These are phyloP conservation scores for Hipposideros larvatus DNA, from an alignment of 2,797 vertebrate genomes.

Conservation along the genomic window DNA sequence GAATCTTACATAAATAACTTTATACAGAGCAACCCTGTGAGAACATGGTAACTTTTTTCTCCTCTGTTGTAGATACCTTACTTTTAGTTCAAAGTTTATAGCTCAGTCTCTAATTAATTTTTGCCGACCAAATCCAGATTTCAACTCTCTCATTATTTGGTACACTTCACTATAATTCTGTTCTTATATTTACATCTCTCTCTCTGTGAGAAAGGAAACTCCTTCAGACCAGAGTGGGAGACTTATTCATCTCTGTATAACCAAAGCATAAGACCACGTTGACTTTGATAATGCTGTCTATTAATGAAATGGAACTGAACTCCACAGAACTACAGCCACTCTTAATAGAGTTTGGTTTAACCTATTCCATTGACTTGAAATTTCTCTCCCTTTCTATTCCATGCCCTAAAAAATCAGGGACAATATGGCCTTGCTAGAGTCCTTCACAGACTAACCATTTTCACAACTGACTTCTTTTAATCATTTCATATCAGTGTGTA, in stretches of 20 bases:
- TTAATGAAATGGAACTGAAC: not conserved
- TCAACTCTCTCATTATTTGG: not conserved
- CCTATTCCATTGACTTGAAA: not conserved
- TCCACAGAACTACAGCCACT: not conserved
- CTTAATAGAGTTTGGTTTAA: not conserved
- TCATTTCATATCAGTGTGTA: conserved; percentile 40
- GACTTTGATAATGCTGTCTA: not conserved
- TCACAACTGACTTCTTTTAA: not conserved
- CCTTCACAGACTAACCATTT: not conserved
- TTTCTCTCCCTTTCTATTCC: not conserved
- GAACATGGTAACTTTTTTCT: not conserved
- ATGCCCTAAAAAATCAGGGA: not conserved
- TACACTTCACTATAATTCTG: conserved; percentile 9
- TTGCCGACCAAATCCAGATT: not conserved
- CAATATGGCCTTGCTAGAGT: not conserved
- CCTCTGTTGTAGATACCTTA: not conserved
- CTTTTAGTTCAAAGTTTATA: conserved; percentile 36
- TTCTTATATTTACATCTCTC: not conserved
- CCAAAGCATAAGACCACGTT: not conserved
- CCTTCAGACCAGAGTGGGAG: not conserved
- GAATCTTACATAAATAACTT: not conserved
- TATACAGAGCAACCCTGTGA: not conserved
- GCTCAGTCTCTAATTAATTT: not conserved
- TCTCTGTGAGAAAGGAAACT: not conserved
- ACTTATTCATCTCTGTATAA: not conserved